Evolutionary conservation across 2,888 invertebrate species (phyloP), one percentile per base, ranked within the genome.

Genomic region (Lucinisca nassula): DNA sequence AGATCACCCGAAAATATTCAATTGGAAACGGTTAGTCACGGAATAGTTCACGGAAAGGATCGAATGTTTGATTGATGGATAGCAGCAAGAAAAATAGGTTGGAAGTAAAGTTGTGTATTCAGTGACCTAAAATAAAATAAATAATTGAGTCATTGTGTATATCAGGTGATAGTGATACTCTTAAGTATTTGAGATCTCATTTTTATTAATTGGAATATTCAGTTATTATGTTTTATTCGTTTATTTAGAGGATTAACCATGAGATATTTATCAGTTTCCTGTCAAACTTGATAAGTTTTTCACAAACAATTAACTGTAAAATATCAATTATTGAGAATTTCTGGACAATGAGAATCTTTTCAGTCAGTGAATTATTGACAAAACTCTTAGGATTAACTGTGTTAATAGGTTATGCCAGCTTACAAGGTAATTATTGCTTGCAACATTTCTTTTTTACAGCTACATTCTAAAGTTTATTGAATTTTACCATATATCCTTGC

Each of bases 301-400:
- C 10, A 8, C 10, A 67, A 27, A 8, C 21, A 67, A n/a, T 27
- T 67, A 67, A 35, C 67, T 12, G 35, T 35, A 32, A 67, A 35
- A 55, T 55, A 27, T 35, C 32, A 67, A 67, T 4, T 67, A n/a
- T 35, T 67, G 17, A 67, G 35, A 35, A 8, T 17, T 27, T 67
- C 12, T 32, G 2, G 35, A 67, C 30, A 27, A 67, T 67, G 67
- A 32, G 67, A 35, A 67, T 67, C 67, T 67, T 67, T 67, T 35
- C 17, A 67, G 67, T 67, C 35, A 67, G 67, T 67, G 67, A 35
- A 17, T 67, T 67, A 35, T 35, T 67, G 67, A 67, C 30, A n/a
- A 67, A 21, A 67, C 35, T 67, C 17, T 67, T 67, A 67, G 67
- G 67, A 67, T 67, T 67, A 67, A 67, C 67, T 67, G 67, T 67